A percentile compares a stretch with the other conserved stretches of the same genome.
Conservation (phyloP, 2,113 vertebrate species). For the Ceyx margarethae region DNA sequence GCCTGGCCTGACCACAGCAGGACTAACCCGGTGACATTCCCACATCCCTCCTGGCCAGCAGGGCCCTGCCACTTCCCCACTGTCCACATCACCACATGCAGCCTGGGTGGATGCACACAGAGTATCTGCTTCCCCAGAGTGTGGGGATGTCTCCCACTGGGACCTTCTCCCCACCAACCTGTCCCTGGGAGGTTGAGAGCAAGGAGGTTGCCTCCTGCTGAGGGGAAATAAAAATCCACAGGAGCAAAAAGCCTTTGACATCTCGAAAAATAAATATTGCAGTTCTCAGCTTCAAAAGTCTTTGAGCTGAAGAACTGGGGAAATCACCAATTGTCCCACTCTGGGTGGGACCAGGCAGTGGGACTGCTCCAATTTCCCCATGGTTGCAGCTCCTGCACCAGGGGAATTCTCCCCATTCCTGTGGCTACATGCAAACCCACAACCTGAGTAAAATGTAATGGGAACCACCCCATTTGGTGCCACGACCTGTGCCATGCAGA, state of each 20-base stretch:
- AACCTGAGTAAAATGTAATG: background rate
- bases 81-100: background rate
- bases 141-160: background rate
- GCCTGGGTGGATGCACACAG: background rate
- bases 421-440: background rate
- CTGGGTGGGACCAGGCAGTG: background rate
- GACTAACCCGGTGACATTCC: background rate
- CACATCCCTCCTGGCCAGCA: background rate
- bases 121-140: background rate
- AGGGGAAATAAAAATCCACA: background rate
- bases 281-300: background rate
- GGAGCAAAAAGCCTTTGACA: background rate
- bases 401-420: background rate
- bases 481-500: rapidly evolving
- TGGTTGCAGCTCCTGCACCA: rapidly evolving
- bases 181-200: background rate
- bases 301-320: background rate
- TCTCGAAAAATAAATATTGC: background rate
- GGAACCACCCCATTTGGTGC: background rate
- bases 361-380: background rate
- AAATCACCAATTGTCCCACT: background rate
- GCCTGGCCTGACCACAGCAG: background rate
- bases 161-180: background rate
- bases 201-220: background rate
- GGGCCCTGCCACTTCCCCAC: rapidly evolving